Evolutionary conservation across 2,113 vertebrate genomes (phyloP), one percentile per base, ranked within the genome.

Genomic region (Athene cunicularia): DNA sequence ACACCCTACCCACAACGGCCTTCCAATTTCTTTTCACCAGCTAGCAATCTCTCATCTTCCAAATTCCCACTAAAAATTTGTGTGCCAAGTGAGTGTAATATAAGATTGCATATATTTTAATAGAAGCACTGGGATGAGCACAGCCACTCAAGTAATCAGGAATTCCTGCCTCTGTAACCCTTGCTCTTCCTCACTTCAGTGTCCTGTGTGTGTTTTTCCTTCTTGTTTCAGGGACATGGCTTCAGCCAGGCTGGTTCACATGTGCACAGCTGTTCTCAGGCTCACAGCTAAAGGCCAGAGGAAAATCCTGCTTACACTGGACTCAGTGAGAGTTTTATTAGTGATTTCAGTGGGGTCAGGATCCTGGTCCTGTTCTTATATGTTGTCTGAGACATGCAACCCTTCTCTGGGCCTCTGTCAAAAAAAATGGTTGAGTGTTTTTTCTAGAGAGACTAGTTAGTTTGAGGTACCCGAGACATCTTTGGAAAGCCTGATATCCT

Each of bases 21-120:
- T 95, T 90, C 75, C 88, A 77, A 8, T 60, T 95, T 32, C 86
- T 95, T 71, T 84, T 87, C 91, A 85, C 88, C 77, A 85, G 74
- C 70, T 64, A 68, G 76, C 70, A 94, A 82, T 95, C 80, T 89
- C 56, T 92, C 27, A 47, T 90, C 52, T 95, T 86, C 73, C 89
- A 53, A 79, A 76, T 93, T 89, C 89, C 91, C 81, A 39, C 77
- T 80, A 18, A 82, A 91, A 72, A 52, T 5, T 8, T 21, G 2
- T 26, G 64, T 93, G 95, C 94, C 94, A 94, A 85, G 86, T 9
- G 22, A 62, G 27, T 55, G 76, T 90, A 94, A 95, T 35, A 12
- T 22, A 91, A 93, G 94, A 85, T 84, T 75, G 70, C 77, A 82
- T 53, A 68, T 60, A 62, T 62, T 85, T 85, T 76, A 76, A 4